Conservation (phyloP, 2,888 invertebrate genomes). For the Orthosia incerta region DNA sequence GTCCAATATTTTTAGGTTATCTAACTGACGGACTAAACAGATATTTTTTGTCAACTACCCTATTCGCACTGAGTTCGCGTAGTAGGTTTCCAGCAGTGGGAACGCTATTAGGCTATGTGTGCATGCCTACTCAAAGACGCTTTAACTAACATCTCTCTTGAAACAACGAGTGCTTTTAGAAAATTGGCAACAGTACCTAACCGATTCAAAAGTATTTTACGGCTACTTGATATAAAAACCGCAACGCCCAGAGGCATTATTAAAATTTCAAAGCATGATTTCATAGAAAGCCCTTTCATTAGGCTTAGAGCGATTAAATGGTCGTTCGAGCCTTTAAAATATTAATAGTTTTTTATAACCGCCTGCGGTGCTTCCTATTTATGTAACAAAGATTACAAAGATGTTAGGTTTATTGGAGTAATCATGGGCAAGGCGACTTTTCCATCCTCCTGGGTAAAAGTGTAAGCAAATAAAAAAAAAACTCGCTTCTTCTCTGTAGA, state of each 20-base stretch:
- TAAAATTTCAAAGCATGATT: constrained; percentile 73
- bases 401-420: neutral
- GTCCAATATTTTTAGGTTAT: too few relatives aligned
- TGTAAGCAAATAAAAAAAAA: too few relatives aligned
- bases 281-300: constrained; percentile 70
- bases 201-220: constrained; percentile 9
- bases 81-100: too few relatives aligned
- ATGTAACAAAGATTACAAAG: constrained; percentile 31
- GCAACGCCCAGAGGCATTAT: constrained; percentile 48
- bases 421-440: neutral
- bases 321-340: constrained; percentile 50
- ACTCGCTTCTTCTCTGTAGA: too few relatives aligned
- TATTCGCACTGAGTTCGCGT: too few relatives aligned
- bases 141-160: too few relatives aligned
- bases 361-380: constrained; percentile 11
- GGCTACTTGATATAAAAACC: constrained; percentile 36
- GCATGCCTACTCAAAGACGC: too few relatives aligned
- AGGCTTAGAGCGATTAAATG: constrained; percentile 64
- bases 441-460: too few relatives aligned
- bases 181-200: constrained; percentile 1
- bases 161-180: neutral
- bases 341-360: constrained; percentile 52
- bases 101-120: too few relatives aligned
- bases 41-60: too few relatives aligned
- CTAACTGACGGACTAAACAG: too few relatives aligned